Conservation (phyloP, 2,888 invertebrate species). For the Zygogramma bicolorata region DNA sequence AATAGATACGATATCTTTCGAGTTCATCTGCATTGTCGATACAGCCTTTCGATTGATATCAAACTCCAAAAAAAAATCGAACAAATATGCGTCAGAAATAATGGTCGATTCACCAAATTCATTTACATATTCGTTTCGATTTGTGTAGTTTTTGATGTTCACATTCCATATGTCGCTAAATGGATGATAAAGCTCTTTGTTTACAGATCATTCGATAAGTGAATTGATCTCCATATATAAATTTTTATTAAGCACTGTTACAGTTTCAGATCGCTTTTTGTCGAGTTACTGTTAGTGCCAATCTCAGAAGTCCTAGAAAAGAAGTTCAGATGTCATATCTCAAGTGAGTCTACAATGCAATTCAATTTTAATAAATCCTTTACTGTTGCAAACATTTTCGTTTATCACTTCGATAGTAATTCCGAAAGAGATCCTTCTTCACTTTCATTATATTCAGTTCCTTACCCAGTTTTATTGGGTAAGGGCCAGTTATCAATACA, state of each 20-base stretch:
- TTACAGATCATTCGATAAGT: slow-evolving; percentile 29
- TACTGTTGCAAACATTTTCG: too few species aligned
- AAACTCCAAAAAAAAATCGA: too few species aligned
- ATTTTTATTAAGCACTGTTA: background rate
- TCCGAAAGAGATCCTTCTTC: too few species aligned
- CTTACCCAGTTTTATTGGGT: too few species aligned
- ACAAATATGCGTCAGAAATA: background rate
- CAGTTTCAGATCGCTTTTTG: slow-evolving; percentile 18
- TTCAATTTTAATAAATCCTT: too few species aligned
- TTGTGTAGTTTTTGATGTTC: background rate
- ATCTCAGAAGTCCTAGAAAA: background rate
- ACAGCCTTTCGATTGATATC: background rate
- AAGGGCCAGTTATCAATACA: too few species aligned
- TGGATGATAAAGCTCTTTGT: slow-evolving; percentile 24
- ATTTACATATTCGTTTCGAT: slow-evolving; percentile 2
- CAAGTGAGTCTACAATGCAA: background rate
- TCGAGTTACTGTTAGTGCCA: background rate
- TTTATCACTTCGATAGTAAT: too few species aligned
- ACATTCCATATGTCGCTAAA: slow-evolving; percentile 28
- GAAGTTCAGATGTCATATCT: background rate
- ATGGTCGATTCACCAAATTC: background rate
- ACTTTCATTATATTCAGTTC: too few species aligned
- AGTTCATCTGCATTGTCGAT: background rate
- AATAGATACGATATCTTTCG: too few species aligned
- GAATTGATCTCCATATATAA: slow-evolving; percentile 21